phyloP scores from a whole-genome alignment of 2,113 vertebrate genomes.

The Nothoprocta pentlandii region DNA sequence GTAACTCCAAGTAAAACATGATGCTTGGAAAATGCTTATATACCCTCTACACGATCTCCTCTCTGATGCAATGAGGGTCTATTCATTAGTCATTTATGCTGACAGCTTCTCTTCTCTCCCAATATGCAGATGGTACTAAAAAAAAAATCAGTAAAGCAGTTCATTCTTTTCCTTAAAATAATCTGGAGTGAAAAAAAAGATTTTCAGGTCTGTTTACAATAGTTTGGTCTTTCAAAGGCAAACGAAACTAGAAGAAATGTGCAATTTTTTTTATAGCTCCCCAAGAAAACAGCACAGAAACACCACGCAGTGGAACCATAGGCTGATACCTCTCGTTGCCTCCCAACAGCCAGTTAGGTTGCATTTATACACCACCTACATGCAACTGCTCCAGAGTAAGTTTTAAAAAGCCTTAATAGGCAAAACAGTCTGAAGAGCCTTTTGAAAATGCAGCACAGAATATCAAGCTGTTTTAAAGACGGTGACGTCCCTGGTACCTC shows the following conservation, averaged over 20 bases:
- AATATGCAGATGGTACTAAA: not conserved
- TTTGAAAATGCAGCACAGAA: not conserved
- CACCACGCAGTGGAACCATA: not conserved
- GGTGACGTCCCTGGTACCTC: not conserved
- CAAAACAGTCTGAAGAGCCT: not conserved
- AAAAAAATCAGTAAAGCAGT: not conserved
- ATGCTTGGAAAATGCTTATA: not conserved
- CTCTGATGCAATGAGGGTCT: not conserved
- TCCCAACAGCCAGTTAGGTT: not conserved
- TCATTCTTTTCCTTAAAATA: not conserved
- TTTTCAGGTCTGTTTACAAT: not conserved
- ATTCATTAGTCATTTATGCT: not conserved
- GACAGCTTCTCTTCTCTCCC: not conserved
- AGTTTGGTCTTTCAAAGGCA: slow-evolving; percentile 30
- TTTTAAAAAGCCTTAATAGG: not conserved
- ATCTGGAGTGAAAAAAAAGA: not conserved
- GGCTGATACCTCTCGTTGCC: not conserved
- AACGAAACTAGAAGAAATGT: slow-evolving; percentile 11
- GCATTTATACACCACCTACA: slow-evolving; percentile 19
- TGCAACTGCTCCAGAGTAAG: not conserved
- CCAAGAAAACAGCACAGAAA: not conserved
- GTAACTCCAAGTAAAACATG: not conserved
- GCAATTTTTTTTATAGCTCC: not conserved
- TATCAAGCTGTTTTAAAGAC: not conserved
- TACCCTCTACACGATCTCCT: not conserved